Base-by-base conservation (phyloP, 2,888 invertebrate genomes). In the Adineta ricciae region DNA sequence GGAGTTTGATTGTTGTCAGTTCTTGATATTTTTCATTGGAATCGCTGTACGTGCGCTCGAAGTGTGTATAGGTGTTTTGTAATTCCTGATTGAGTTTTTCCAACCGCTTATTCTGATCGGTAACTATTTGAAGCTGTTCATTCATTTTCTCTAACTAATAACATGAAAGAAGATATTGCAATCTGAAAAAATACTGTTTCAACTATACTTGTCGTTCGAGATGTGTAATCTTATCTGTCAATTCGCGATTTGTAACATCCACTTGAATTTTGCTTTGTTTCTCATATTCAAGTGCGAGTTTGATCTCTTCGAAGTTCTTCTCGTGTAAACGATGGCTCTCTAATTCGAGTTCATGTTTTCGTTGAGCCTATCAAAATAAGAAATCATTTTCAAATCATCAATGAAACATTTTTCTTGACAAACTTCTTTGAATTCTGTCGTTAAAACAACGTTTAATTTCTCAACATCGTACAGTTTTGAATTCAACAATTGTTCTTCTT, bases 11-110 rank as follows among this genome's bases (percentile, higher is more conserved):
- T 11, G 1, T 19, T 24, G 41, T 41, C 41, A 78, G 41, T n/a
- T 78, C 78, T 78, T 78, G 78, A 78, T 78, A 78, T 78, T 78
- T 78, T 14, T 78, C 78, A n/a, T 78, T 16, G 11, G n/a, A 41
- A 11, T 78, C 78, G n/a, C 11, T 24, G n/a, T 41, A 3, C n/a
- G n/a, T 8, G 41, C 78, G 78, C 41, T 78, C 78, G 14, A 78
- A 11, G 14, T 41, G 1, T 24, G 78, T 24, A 78, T n/a, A 78
- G 11, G 24, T 24, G 24, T 78, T 78, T 78, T 78, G 78, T 78
- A 41, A 19, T n/a, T 78, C 78, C 41, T 78, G 78, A 78, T 78
- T 41, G 24, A 41, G 78, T 78, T 38, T 78, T 24, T 78, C 41
- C 14, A 78, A n/a, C 21, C 78, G 38, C 14, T 3, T 78, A 32